Percentiles rank a stretch among this genome's conserved stretches.
Conservation (phyloP, 1,140 invertebrate genomes). For the Cydia fagiglandana region DNA sequence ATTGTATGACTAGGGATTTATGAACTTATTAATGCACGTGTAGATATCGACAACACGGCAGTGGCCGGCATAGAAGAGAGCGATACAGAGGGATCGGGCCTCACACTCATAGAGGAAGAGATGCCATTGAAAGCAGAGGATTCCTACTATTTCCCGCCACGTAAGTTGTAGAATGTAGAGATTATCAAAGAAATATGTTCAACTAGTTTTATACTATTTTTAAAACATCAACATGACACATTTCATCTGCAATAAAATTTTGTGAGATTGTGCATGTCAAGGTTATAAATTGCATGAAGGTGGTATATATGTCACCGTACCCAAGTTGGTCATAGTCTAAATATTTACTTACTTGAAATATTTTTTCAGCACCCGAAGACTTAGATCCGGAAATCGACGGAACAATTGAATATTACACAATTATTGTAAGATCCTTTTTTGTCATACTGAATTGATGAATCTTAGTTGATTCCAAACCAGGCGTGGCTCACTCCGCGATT, state of each 20-base stretch:
- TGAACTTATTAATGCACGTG: too few species aligned
- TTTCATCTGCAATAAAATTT: too few species aligned
- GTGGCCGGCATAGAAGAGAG: constrained; percentile 50
- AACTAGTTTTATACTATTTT: too few species aligned
- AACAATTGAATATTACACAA: constrained; percentile 74
- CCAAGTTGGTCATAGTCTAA: constrained; percentile 6
- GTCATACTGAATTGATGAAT: too few species aligned
- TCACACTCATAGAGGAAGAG: constrained; percentile 43
- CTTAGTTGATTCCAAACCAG: too few species aligned
- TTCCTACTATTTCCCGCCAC: constrained; percentile 61
- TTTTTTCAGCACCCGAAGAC: constrained; percentile 70
- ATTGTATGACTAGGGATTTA: too few species aligned
- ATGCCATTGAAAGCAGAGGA: constrained; percentile 47
- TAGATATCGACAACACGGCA: constrained; percentile 35
- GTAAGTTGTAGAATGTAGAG: constrained; percentile 46
- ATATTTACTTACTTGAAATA: constrained; percentile 8
- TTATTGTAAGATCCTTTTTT: constrained; percentile 70
- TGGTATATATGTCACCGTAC: too few species aligned
- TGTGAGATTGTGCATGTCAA: too few species aligned
- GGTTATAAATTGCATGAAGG: too few species aligned
- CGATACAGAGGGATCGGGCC: constrained; percentile 48
- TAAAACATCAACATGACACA: too few species aligned
- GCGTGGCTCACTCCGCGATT: too few species aligned
- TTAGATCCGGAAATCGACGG: constrained; percentile 77
- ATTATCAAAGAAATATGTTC: background rate